These are phyloP conservation scores for Hesperia comma DNA, from an alignment of 2,888 invertebrate genomes.

Conservation along the genomic window DNA sequence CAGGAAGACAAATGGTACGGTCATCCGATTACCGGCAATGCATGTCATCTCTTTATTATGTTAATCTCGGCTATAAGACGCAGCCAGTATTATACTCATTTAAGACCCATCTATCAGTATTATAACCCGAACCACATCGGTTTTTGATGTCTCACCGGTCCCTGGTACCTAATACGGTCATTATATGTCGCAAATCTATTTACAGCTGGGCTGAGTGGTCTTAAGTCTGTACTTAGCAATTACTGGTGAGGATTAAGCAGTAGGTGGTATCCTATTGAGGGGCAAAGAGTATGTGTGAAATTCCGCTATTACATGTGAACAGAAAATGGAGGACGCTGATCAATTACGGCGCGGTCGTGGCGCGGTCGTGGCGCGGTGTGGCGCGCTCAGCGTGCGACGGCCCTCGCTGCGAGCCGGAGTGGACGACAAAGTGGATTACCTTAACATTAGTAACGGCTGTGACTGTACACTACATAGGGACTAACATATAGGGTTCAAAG, in stretches of 20 bases:
- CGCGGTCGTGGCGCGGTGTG: slow-evolving; percentile 2
- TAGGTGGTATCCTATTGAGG: slow-evolving; percentile 26
- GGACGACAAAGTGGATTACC: slow-evolving; percentile 19
- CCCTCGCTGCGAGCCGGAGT: not conserved
- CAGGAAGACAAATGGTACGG: slow-evolving; percentile 26
- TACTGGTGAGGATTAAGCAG: slow-evolving; percentile 3
- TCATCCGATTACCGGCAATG: slow-evolving; percentile 28
- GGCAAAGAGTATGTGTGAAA: slow-evolving; percentile 8
- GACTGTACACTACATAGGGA: too few relatives aligned
- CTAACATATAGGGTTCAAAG: too few relatives aligned
- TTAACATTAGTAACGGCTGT: not conserved
- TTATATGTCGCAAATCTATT: not conserved
- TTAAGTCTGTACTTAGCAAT: slow-evolving; percentile 1
- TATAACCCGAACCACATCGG: not conserved
- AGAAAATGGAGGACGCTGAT: slow-evolving; percentile 6
- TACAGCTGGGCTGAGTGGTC: not conserved
- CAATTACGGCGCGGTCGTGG: slow-evolving; percentile 16
- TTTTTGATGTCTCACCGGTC: not conserved
- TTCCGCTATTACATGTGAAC: slow-evolving; percentile 9
- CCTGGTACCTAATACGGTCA: not conserved
- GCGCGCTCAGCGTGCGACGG: slow-evolving; percentile 3
- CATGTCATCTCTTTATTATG: slow-evolving; percentile 31
- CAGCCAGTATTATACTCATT: slow-evolving; percentile 5
- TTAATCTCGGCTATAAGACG: slow-evolving; percentile 16
- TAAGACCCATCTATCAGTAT: not conserved